Conservation (phyloP, 1,140 invertebrate species). For the Leptinotarsa undecemlineata region DNA sequence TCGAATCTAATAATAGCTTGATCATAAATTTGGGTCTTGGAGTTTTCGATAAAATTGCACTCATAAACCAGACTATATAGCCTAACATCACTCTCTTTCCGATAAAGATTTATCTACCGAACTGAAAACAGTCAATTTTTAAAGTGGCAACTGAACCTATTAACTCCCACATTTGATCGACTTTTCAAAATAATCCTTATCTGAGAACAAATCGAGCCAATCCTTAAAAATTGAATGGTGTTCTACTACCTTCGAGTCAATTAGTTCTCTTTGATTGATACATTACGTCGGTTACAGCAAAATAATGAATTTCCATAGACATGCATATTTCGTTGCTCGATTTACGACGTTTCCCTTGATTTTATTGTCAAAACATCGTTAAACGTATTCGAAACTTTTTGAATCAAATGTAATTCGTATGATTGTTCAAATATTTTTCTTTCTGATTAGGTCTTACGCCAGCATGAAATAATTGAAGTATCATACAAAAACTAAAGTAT, state of each 20-base stretch:
- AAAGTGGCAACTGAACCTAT: neutral
- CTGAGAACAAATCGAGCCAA: slow-evolving; percentile 1
- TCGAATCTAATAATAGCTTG: no score
- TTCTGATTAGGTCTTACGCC: no score
- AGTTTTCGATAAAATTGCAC: no score
- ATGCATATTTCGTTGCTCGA: no score
- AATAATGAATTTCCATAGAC: neutral
- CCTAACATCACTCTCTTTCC: neutral
- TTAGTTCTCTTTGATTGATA: neutral
- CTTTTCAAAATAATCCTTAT: neutral
- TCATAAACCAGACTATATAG: neutral
- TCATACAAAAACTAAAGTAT: no score
- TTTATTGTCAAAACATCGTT: no score
- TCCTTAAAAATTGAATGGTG: neutral
- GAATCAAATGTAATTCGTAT: no score
- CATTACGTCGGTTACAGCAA: neutral
- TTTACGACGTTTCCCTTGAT: no score
- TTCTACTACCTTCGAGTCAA: neutral
- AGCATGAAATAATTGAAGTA: no score
- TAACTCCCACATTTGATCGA: slow-evolving; percentile 1
- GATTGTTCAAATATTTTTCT: no score
- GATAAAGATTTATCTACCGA: neutral
- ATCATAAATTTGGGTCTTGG: no score
- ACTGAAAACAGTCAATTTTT: neutral
- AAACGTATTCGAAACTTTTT: no score